These are phyloP conservation scores for Coptodon bakossiorum DNA, from an alignment of 2,113 vertebrate species.

Conservation along the genomic window DNA sequence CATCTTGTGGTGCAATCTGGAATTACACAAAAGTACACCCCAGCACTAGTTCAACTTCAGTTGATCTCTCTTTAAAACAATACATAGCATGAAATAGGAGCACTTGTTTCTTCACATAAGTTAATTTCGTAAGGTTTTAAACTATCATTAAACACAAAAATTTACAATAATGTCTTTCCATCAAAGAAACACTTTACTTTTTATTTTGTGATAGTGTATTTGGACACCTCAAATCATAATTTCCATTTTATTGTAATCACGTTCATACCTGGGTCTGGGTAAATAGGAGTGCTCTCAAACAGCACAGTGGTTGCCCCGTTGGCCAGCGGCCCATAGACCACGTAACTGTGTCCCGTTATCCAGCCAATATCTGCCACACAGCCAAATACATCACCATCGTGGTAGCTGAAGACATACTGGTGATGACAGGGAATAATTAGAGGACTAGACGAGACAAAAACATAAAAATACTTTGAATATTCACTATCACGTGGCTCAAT, in stretches of 20 bases:
- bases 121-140: neutral
- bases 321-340: conserved; percentile 76
- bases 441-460: neutral
- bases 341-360: conserved; percentile 81
- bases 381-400: conserved; percentile 78
- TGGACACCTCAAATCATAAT: neutral
- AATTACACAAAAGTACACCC: neutral
- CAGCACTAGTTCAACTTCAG: neutral
- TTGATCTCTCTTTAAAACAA: neutral
- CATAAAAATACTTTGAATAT: neutral
- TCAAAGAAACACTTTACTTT: neutral
- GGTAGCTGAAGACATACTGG: conserved; percentile 78
- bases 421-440: neutral
- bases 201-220: neutral
- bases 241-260: neutral
- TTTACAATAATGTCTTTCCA: neutral
- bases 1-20: neutral
- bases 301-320: conserved; percentile 79
- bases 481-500: neutral
- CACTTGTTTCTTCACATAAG: neutral
- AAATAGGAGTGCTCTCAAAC: conserved; percentile 78
- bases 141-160: neutral
- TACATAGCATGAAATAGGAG: neutral
- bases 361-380: conserved; percentile 80
- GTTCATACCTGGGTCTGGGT: conserved; percentile 67